Percentiles rank a stretch among this genome's conserved stretches.
These are phyloP conservation scores for Agrochola circellaris DNA, from an alignment of 2,888 invertebrate genomes.

Conservation along the genomic window DNA sequence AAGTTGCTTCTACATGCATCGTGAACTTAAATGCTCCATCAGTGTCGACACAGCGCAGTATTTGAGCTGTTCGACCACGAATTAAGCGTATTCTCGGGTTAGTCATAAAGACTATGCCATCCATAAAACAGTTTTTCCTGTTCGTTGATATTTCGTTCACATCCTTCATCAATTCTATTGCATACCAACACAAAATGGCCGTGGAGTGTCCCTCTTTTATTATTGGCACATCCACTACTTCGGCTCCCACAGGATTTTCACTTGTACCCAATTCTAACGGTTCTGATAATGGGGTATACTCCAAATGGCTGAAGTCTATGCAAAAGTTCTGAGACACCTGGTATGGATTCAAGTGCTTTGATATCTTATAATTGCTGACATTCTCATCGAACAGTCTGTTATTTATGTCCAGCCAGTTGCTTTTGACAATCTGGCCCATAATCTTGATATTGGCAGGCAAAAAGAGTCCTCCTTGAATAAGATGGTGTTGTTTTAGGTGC, in stretches of 20 bases:
- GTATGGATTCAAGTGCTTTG: conserved; percentile 90
- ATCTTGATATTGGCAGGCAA: conserved; percentile 90
- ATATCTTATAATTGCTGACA: conserved; percentile 89
- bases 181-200: conserved; percentile 90
- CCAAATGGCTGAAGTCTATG: conserved; percentile 84
- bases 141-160: conserved; percentile 83
- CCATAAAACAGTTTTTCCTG: conserved; percentile 83
- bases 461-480: conserved; percentile 85
- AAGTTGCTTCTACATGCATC: conserved; percentile 65
- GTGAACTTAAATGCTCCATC: conserved; percentile 81
- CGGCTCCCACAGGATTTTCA: conserved; percentile 61
- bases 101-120: conserved; percentile 87
- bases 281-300: conserved; percentile 83
- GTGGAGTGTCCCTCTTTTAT: conserved; percentile 83
- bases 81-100: conserved; percentile 76
- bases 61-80: conserved; percentile 74
- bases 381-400: conserved; percentile 91
- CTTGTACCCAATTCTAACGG: conserved; percentile 75
- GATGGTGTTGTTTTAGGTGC: conserved; percentile 76
- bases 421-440: conserved; percentile 91
- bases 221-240: conserved; percentile 75
- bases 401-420: conserved; percentile 90
- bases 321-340: conserved; percentile 91
- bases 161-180: conserved; percentile 84
- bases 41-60: conserved; percentile 77